phyloP scores from a whole-genome alignment of 2,888 invertebrate genomes.

The Erebia epiphron region DNA sequence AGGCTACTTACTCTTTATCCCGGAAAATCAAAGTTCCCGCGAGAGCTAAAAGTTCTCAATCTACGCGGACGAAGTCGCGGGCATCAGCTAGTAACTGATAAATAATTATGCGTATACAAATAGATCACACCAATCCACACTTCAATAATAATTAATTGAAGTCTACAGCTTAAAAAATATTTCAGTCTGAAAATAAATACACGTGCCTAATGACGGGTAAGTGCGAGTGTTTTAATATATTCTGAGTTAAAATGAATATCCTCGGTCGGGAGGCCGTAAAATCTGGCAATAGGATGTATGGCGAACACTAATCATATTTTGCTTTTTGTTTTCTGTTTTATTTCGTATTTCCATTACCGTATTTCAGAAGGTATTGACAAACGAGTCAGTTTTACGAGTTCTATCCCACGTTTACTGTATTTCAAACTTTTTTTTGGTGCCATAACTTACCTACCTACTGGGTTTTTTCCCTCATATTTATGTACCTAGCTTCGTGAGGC shows the following conservation, averaged over 20 bases:
- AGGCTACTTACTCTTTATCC: too few relatives aligned
- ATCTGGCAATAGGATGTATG: conserved; percentile 74
- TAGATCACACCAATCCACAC: not conserved
- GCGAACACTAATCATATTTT: conserved; percentile 82
- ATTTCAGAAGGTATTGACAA: conserved; percentile 83
- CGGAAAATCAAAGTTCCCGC: too few relatives aligned
- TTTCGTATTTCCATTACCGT: conserved; percentile 82
- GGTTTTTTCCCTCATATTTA: not conserved
- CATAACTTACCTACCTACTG: conserved; percentile 10
- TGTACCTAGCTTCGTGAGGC: not conserved
- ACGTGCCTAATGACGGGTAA: not conserved
- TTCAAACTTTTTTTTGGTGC: conserved; percentile 24
- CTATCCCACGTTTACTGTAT: conserved; percentile 64
- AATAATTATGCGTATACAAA: too few relatives aligned
- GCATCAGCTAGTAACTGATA: too few relatives aligned
- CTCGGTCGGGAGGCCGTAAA: conserved; percentile 69
- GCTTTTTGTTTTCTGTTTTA: conserved; percentile 75
- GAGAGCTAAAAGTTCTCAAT: too few relatives aligned
- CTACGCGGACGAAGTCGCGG: too few relatives aligned
- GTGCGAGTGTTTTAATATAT: conserved; percentile 57
- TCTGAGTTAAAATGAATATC: conserved; percentile 65
- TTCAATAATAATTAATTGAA: not conserved
- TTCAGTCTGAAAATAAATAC: conserved; percentile 1
- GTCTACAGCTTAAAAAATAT: not conserved
- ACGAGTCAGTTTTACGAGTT: conserved; percentile 81